These are phyloP conservation scores for Rhopalosiphum maidis DNA, from an alignment of 1,140 invertebrate genomes.

Conservation along the genomic window DNA sequence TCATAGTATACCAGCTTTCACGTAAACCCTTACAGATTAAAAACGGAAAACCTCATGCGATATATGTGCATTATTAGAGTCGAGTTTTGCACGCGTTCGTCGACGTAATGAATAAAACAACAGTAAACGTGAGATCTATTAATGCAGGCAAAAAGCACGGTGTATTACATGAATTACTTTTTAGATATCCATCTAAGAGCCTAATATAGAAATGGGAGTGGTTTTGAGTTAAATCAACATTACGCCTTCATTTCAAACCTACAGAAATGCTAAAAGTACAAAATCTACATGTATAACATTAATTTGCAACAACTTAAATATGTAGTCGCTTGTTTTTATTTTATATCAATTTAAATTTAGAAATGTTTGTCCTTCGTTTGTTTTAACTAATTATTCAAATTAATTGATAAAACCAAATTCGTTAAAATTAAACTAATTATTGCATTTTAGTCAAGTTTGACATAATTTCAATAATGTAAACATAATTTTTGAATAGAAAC, in stretches of 20 bases:
- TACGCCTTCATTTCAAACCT: slow-evolving; percentile 55
- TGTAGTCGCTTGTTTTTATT: background rate
- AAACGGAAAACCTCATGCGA: background rate
- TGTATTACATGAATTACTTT: slow-evolving; percentile 47
- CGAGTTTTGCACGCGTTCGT: slow-evolving; percentile 20
- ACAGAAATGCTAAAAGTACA: slow-evolving; percentile 34
- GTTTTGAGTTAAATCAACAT: slow-evolving; percentile 53
- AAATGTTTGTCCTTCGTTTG: background rate
- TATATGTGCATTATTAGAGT: background rate
- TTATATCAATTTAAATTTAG: background rate
- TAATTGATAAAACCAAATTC: background rate
- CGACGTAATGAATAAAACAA: slow-evolving; percentile 53
- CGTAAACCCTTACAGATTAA: slow-evolving; percentile 13
- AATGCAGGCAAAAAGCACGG: slow-evolving; percentile 35
- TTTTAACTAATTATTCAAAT: background rate
- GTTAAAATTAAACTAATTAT: background rate
- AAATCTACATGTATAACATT: slow-evolving; percentile 5
- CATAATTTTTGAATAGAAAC: background rate
- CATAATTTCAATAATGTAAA: background rate
- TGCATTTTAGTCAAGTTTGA: background rate
- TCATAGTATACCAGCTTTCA: slow-evolving; percentile 21
- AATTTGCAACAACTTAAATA: slow-evolving; percentile 1
- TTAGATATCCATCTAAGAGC: slow-evolving; percentile 39
- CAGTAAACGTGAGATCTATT: slow-evolving; percentile 20
- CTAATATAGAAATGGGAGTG: slow-evolving; percentile 55